phyloP scores from a whole-genome alignment of 2,797 vertebrate species.

The Chrysocyon brachyurus region DNA sequence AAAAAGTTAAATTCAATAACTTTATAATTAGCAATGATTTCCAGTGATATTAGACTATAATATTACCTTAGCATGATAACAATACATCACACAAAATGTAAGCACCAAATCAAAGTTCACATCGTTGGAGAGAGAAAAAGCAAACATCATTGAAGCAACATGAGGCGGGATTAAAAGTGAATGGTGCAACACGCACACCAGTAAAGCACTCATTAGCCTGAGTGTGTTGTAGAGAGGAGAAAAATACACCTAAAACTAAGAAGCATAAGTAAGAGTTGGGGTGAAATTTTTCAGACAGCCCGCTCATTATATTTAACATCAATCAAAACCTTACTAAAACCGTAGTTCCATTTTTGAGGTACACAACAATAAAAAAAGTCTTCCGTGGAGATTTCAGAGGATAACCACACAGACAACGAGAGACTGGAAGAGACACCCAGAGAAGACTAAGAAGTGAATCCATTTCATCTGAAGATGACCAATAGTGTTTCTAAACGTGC shows the following conservation, averaged over 20 bases:
- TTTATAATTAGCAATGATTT: not conserved
- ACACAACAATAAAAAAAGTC: not conserved
- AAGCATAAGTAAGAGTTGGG: not conserved
- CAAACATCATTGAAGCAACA: not conserved
- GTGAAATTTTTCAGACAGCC: not conserved
- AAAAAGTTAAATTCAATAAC: slow-evolving; percentile 52
- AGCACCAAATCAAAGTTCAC: not conserved
- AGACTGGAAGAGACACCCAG: not conserved
- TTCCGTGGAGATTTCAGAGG: not conserved
- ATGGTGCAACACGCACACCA: fast-evolving
- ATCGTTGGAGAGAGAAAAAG: not conserved
- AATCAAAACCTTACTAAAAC: slow-evolving; percentile 29
- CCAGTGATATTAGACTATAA: not conserved
- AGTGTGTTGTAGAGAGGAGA: not conserved
- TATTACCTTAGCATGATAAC: not conserved
- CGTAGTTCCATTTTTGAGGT: not conserved
- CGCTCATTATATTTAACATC: not conserved
- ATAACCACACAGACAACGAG: not conserved
- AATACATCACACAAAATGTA: not conserved
- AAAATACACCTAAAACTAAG: not conserved
- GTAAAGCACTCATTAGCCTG: not conserved
- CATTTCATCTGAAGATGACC: not conserved
- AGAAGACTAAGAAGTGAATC: not conserved
- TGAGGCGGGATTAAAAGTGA: not conserved
- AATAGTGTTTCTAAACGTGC: not conserved